Evolutionary conservation across 2,113 vertebrate species (phyloP), one percentile per base, ranked within the genome.

Genomic region (Sphaerodactylus townsendi): DNA sequence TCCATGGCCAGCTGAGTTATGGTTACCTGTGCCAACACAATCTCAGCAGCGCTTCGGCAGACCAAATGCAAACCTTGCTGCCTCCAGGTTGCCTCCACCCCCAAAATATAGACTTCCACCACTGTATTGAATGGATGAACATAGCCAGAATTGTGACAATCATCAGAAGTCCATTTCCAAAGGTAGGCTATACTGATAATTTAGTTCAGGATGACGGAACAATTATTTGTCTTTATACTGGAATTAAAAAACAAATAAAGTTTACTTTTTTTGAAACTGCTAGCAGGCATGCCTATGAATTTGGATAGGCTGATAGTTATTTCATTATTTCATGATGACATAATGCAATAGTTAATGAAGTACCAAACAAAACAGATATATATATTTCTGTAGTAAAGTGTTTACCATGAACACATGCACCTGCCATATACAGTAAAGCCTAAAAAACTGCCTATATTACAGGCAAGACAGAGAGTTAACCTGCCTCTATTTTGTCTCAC

Each of bases 51-150:
- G 73, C 2, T 1, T 4, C 64, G 33, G 74, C 28, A 76, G 44
- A 50, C 2, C 10, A 8, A 1, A 37, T 14, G 21, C 21, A 35
- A 85, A 1, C 33, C 50, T 68, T 9, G 19, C 14, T 73, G 53
- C 59, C 75, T 73, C 28, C 37, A 53, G 10, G 56, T 69, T 64
- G 44, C 69, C 77, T 79, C 82, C 56, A 17, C 66, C 76, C 14
- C 89, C 86, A 78, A 88, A 89, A 87, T 79, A 95, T 35, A 90
- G 90, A 50, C 85, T 90, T 46, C 90, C 89, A 64, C 88, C 88
- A 46, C 5, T 0, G 44, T 92, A 91, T 2, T 50, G 81, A 74
- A 17, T 10, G 0, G 21, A 37, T 72, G 14, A 44, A 33, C 35
- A 48, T n/a, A 86, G 66, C 2, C 28, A 39, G 21, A 85, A 33